A percentile compares a stretch with the other conserved stretches of the same genome.
Conservation (phyloP, 1,140 invertebrate genomes). For the Nixonia krombeini region DNA sequence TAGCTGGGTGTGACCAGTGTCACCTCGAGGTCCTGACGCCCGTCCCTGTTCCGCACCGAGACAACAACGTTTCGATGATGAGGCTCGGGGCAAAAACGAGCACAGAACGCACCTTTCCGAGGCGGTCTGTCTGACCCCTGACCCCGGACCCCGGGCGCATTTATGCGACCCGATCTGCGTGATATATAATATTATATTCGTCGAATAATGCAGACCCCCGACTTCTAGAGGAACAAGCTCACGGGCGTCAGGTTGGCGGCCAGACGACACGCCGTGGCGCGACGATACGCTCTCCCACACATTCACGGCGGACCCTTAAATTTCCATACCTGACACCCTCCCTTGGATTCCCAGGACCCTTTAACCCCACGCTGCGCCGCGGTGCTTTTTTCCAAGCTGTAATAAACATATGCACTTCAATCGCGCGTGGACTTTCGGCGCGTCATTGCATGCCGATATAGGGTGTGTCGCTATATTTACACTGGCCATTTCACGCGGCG, state of each 20-base stretch:
- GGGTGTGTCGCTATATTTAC: too few species aligned
- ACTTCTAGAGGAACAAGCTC: constrained; percentile 60
- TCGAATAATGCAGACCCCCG: constrained; percentile 57
- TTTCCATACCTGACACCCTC: constrained; percentile 62
- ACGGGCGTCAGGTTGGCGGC: constrained; percentile 61
- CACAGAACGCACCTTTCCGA: constrained; percentile 49
- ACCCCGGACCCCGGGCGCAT: constrained; percentile 43
- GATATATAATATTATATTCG: constrained; percentile 63
- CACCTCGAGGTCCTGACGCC: constrained; percentile 25
- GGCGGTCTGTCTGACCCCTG: constrained; percentile 40
- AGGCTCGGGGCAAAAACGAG: constrained; percentile 32
- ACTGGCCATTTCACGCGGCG: too few species aligned
- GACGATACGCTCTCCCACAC: constrained; percentile 52
- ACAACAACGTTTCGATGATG: too few species aligned
- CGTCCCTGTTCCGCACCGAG: too few species aligned
- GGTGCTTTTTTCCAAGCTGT: constrained; percentile 9
- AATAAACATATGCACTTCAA: constrained; percentile 14
- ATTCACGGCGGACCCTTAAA: constrained; percentile 59
- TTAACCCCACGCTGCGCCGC: constrained; percentile 36
- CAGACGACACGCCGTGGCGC: constrained; percentile 32
- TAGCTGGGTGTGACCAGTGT: constrained; percentile 22
- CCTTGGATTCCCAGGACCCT: constrained; percentile 53
- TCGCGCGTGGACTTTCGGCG: constrained; percentile 7
- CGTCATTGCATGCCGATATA: not conserved
- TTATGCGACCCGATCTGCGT: constrained; percentile 54